Evolutionary conservation across 2,113 vertebrate species (phyloP).

Genomic region (Petaurus breviceps): DNA sequence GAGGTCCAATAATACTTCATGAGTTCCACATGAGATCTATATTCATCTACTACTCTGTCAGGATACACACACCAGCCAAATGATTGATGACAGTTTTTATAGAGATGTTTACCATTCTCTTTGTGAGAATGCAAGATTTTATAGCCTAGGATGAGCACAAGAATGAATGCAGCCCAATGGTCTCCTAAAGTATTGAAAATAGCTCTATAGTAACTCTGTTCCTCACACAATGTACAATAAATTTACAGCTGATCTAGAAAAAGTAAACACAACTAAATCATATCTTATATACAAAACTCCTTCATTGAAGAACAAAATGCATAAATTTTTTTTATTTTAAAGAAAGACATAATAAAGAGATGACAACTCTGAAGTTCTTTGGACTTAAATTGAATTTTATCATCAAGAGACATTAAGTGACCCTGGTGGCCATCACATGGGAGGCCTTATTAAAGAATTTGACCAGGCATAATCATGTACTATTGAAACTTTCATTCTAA

Average conservation of each 20-base stretch:
- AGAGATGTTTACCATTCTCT: slow-evolving; percentile 5
- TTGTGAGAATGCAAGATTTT: slow-evolving; percentile 10
- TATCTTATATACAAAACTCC: slow-evolving; percentile 72
- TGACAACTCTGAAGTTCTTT: not conserved
- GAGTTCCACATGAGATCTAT: not conserved
- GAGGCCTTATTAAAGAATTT: not conserved
- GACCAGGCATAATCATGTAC: not conserved
- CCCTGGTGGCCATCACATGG: not conserved
- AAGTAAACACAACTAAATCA: slow-evolving; percentile 63
- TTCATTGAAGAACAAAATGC: slow-evolving; percentile 45
- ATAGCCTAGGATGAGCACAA: slow-evolving; percentile 6
- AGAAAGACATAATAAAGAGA: not conserved
- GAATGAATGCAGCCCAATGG: slow-evolving; percentile 16
- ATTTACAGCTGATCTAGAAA: slow-evolving; percentile 66
- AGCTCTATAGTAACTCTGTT: slow-evolving; percentile 58
- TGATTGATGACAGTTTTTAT: slow-evolving; percentile 21
- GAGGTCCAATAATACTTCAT: slow-evolving; percentile 10
- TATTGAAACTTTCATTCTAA: slow-evolving; percentile 13
- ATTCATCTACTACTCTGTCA: not conserved
- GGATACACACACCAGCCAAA: not conserved
- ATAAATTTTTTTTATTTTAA: slow-evolving; percentile 4
- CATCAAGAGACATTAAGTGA: not conserved
- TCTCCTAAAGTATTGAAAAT: slow-evolving; percentile 44
- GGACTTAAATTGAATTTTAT: not conserved
- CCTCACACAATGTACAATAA: slow-evolving; percentile 64